These are phyloP conservation scores for Ceyx melanurus DNA, from an alignment of 2,113 vertebrate genomes.

Conservation along the genomic window DNA sequence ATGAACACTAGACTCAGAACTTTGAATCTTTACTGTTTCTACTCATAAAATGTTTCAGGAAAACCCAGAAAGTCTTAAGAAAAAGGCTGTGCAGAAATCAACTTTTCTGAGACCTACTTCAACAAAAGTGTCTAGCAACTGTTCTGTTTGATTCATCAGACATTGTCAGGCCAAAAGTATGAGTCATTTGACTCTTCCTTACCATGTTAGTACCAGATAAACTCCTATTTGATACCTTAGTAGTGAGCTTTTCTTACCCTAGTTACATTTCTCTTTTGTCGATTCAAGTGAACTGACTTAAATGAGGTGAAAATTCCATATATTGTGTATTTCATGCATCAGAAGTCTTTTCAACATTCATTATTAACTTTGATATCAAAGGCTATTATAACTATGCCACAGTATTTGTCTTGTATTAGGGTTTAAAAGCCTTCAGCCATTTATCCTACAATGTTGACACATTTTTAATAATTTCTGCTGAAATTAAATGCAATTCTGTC, in stretches of 20 bases:
- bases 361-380: neutral
- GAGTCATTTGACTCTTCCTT: neutral
- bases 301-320: neutral
- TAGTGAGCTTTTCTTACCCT: neutral
- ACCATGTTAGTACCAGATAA: neutral
- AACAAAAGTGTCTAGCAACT: neutral
- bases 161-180: neutral
- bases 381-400: neutral
- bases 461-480: neutral
- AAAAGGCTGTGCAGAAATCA: fast-evolving
- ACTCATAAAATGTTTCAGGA: neutral
- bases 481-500: neutral
- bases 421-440: neutral
- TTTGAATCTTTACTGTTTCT: neutral
- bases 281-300: neutral
- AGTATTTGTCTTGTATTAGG: neutral
- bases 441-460: neutral
- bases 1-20: neutral
- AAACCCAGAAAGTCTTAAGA: neutral
- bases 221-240: neutral
- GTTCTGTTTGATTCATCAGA: neutral
- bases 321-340: neutral
- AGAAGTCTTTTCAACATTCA: neutral
- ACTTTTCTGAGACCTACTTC: neutral
- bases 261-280: neutral